Base-by-base conservation (phyloP, 2,113 vertebrate genomes). In the Elephas maximus region DNA sequence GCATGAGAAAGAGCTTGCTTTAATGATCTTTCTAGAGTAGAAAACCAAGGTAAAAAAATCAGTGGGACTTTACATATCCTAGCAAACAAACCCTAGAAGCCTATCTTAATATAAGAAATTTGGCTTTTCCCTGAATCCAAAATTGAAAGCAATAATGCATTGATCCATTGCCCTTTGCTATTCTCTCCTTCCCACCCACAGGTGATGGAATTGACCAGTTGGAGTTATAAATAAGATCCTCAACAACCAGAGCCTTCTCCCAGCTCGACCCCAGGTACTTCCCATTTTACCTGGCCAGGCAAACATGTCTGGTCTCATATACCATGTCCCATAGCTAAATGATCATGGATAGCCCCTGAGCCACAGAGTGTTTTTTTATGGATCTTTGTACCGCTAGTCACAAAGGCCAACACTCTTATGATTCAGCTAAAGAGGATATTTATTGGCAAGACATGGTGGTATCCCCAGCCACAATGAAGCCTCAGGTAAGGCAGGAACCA, bases 1-100 rank as follows among this genome's bases (percentile, higher is more conserved):
- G 93, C 93, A 95, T 82, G 95, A 98, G 96, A 98, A 96, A 97
- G 77, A 92, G 41, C 21, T 33, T 60, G 24, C 23, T 97, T 97
- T 97, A 97, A 97, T 95, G 76, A 93, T 97, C 89, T 97, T 98
- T 77, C 78, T 97, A 79, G 24, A 86, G 30, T 28, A 96, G 92
- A 96, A 98, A 98, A 98, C 91, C 93, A 95, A 97, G 88, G 45
- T 26, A 41, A 97, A 89, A 94, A 90, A 65, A 89, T 96, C 95
- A 91, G 83, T 96, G 79, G 53, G 79, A 95, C 76, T 98, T 95
- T 94, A 94, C 97, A 98, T 96, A 74, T 80, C 89, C 69, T 89
- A 95, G 90, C 93, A 83, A 90, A 44, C 23, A 74, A 74, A 85
- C 3, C 6, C 5, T 5, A 15, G 24, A 90, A 90, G 11, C 1